These are phyloP conservation scores for Stratiomys singularior DNA, from an alignment of 2,888 invertebrate genomes.

Conservation along the genomic window DNA sequence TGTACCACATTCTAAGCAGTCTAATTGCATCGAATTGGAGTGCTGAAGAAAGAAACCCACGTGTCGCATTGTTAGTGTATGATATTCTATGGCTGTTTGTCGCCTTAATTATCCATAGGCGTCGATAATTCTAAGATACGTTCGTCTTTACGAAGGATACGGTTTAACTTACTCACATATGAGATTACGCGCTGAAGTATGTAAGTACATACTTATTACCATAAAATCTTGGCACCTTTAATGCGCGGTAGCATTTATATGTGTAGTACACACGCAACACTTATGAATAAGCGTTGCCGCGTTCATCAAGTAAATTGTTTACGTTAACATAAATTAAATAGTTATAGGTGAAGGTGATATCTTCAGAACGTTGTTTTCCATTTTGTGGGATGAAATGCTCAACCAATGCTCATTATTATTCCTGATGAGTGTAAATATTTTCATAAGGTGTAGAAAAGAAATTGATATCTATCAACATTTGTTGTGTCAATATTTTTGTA, in stretches of 20 bases:
- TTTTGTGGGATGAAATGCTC: neutral
- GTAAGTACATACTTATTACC: neutral
- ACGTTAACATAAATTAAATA: neutral
- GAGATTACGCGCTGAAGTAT: neutral
- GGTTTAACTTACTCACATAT: too few species aligned
- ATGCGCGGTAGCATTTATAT: neutral
- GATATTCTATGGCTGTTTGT: neutral
- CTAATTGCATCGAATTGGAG: neutral
- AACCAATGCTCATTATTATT: too few species aligned
- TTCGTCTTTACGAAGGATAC: too few species aligned
- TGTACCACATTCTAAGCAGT: neutral
- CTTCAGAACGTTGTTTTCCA: neutral
- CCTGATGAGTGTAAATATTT: too few species aligned
- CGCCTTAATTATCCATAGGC: neutral
- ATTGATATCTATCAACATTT: too few species aligned
- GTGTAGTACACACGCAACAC: neutral
- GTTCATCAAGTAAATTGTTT: constrained; percentile 8
- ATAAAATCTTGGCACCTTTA: neutral
- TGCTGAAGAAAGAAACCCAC: neutral
- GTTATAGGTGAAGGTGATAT: neutral
- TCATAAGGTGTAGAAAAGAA: too few species aligned
- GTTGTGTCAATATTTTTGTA: too few species aligned
- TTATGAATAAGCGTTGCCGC: neutral
- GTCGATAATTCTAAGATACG: too few species aligned
- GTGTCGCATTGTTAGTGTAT: neutral